phyloP scores from a whole-genome alignment of 2,888 invertebrate genomes.

The Alcis repandata region DNA sequence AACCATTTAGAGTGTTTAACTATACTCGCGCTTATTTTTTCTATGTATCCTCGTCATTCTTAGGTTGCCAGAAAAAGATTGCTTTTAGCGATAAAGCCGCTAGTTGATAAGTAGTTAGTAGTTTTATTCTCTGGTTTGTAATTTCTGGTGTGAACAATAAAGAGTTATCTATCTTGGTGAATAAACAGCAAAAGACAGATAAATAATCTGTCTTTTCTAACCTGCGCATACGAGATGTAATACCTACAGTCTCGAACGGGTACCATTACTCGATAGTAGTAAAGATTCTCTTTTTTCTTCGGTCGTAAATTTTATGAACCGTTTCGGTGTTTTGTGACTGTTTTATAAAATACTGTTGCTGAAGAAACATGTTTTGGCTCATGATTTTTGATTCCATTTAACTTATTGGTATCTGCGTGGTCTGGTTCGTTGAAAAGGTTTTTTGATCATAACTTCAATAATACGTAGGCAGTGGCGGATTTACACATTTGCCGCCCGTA shows the following conservation, averaged over 20 bases:
- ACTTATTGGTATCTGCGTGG: conserved; percentile 7
- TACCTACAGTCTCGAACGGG: conserved; percentile 26
- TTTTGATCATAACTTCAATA: neutral
- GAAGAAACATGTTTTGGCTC: conserved; percentile 17
- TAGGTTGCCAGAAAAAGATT: too few species aligned
- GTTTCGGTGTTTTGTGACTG: conserved; percentile 27
- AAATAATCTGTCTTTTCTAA: neutral
- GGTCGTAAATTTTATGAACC: conserved; percentile 32
- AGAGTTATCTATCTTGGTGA: too few species aligned
- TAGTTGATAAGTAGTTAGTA: too few species aligned
- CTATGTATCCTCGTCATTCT: too few species aligned
- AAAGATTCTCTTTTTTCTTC: conserved; percentile 25
- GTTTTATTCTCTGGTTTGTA: too few species aligned
- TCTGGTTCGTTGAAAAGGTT: neutral
- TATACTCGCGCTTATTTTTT: too few species aligned
- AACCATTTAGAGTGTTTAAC: too few species aligned
- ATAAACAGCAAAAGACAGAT: too few species aligned
- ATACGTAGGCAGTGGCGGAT: too few species aligned
- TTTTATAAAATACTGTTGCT: conserved; percentile 23
- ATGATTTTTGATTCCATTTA: conserved; percentile 17
- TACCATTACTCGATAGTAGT: conserved; percentile 28
- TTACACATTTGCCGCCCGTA: too few species aligned
- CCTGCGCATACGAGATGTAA: conserved; percentile 19
- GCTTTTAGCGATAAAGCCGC: too few species aligned
- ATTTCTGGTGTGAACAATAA: too few species aligned